These are phyloP conservation scores for Drosophila biarmipes DNA, from an alignment of 1,140 invertebrate species.

Conservation along the genomic window DNA sequence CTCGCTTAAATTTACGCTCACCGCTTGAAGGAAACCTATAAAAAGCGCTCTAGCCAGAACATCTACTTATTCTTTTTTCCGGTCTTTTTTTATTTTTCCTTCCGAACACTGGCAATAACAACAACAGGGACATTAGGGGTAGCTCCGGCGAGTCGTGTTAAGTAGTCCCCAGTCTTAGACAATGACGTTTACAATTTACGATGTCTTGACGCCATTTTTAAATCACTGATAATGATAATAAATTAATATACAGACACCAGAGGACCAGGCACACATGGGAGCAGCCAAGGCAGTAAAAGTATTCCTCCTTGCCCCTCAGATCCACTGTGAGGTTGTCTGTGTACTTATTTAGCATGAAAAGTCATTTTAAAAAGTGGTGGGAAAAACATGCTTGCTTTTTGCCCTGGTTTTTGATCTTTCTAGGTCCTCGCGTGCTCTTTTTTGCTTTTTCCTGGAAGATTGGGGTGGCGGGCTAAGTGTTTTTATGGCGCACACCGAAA, in stretches of 20 bases:
- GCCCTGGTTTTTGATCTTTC: constrained; percentile 51
- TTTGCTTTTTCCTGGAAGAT: constrained; percentile 10
- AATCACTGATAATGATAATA: constrained; percentile 84
- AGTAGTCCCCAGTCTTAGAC: constrained; percentile 68
- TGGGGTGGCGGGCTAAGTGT: constrained; percentile 48
- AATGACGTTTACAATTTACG: constrained; percentile 77
- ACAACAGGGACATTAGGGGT: constrained; percentile 35
- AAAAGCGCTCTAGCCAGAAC: constrained; percentile 19
- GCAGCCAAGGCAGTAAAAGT: constrained; percentile 26
- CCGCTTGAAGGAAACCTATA: constrained; percentile 14
- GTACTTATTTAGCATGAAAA: constrained; percentile 83
- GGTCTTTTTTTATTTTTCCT: constrained; percentile 2
- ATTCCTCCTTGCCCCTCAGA: neutral
- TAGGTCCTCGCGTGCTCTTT: constrained; percentile 32
- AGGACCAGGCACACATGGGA: constrained; percentile 39
- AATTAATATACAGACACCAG: constrained; percentile 76
- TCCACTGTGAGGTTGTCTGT: constrained; percentile 37
- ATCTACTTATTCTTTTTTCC: constrained; percentile 1
- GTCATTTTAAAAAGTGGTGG: constrained; percentile 74
- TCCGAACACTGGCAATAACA: constrained; percentile 31
- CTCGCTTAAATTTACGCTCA: constrained; percentile 10
- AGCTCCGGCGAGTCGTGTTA: constrained; percentile 50
- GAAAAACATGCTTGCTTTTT: constrained; percentile 39
- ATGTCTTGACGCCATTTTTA: constrained; percentile 80
- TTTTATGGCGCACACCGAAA: constrained; percentile 53